phyloP scores from a whole-genome alignment of 1,140 invertebrate species.

The Samia ricini region DNA sequence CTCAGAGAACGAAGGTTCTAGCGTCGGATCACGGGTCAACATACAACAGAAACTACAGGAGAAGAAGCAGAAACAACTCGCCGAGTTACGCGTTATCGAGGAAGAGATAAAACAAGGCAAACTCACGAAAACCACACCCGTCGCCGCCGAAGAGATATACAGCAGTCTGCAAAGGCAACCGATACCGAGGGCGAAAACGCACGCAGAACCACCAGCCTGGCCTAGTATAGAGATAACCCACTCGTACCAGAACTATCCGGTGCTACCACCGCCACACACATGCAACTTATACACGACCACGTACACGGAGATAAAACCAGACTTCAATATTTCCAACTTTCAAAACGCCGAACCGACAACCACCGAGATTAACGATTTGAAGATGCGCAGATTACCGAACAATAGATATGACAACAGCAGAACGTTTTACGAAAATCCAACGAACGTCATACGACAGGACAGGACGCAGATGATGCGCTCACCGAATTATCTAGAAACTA shows the following conservation, averaged over 20 bases:
- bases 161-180: slow-evolving; percentile 78
- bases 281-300: slow-evolving; percentile 58
- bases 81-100: slow-evolving; percentile 89
- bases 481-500: slow-evolving; percentile 56
- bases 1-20: slow-evolving; percentile 85
- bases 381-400: slow-evolving; percentile 39
- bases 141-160: slow-evolving; percentile 75
- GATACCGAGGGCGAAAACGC: slow-evolving; percentile 79
- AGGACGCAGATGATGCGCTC: slow-evolving; percentile 41
- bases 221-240: slow-evolving; percentile 57
- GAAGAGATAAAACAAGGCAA: slow-evolving; percentile 93
- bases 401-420: slow-evolving; percentile 48
- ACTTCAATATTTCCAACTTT: slow-evolving; percentile 47
- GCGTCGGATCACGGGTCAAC: slow-evolving; percentile 87
- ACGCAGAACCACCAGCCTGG: slow-evolving; percentile 73
- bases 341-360: slow-evolving; percentile 34
- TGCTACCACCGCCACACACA: slow-evolving; percentile 51
- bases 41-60: slow-evolving; percentile 93
- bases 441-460: slow-evolving; percentile 43
- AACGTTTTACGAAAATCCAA: slow-evolving; percentile 65
- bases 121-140: slow-evolving; percentile 77
- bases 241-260: slow-evolving; percentile 67
- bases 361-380: slow-evolving; percentile 32
- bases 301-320: slow-evolving; percentile 69
- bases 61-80: slow-evolving; percentile 92